A percentile compares a stretch with the other conserved stretches of the same genome.
Conservation (phyloP, 1,140 invertebrate species). For the Homarus americanus region DNA sequence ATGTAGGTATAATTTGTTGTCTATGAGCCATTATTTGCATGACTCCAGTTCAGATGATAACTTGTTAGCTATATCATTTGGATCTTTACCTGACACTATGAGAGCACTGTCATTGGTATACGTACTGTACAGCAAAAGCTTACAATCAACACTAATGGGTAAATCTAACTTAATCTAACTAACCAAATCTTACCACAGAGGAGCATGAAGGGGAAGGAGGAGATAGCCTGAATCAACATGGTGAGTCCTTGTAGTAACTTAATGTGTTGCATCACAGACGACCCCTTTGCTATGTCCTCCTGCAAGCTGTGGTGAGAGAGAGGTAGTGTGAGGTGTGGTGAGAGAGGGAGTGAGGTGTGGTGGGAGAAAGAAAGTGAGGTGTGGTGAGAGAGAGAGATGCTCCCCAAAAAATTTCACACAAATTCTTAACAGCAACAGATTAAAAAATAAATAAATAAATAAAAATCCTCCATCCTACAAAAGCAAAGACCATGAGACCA, state of each 20-base stretch:
- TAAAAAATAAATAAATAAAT: no score
- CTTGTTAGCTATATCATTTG: no score
- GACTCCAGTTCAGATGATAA: neutral
- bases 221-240: slow-evolving; percentile 50
- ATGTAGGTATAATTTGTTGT: no score
- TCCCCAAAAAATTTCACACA: no score
- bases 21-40: no score
- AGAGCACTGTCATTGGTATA: neutral
- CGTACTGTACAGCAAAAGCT: no score
- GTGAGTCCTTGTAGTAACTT: slow-evolving; percentile 68
- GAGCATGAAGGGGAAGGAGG: slow-evolving; percentile 61
- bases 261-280: slow-evolving; percentile 44
- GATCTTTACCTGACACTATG: no score
- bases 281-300: slow-evolving; percentile 62
- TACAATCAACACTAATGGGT: neutral
- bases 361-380: neutral
- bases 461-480: no score
- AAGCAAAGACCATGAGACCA: no score
- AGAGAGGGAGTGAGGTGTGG: neutral
- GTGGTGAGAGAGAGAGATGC: no score
- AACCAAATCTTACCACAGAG: slow-evolving; percentile 50
- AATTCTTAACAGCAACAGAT: no score
- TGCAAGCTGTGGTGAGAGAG: slow-evolving; percentile 46
- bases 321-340: neutral
- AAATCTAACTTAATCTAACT: neutral